Conservation (phyloP, 2,797 vertebrate species). For the Zalophus californianus region DNA sequence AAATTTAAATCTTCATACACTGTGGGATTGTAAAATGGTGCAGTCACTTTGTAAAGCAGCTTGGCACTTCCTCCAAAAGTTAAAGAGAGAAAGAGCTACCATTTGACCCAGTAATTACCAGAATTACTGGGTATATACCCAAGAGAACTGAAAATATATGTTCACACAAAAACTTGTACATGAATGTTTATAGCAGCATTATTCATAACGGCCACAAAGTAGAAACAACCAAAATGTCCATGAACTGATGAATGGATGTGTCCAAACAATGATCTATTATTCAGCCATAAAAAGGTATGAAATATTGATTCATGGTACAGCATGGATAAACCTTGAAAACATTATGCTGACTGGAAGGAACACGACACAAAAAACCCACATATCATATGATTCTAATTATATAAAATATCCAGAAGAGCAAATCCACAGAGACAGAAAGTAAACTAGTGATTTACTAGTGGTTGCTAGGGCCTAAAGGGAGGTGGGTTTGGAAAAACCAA, state of each 20-base stretch:
- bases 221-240: background rate
- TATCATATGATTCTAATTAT: background rate
- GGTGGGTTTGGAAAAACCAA: background rate
- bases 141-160: background rate
- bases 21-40: background rate
- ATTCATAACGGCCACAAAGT: background rate
- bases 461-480: background rate
- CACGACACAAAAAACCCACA: background rate
- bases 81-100: background rate
- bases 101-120: background rate
- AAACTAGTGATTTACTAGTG: background rate
- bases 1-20: background rate
- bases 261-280: background rate
- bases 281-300: constrained; percentile 5
- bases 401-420: background rate
- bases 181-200: background rate
- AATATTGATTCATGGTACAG: background rate
- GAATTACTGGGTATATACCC: background rate
- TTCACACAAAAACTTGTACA: background rate
- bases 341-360: constrained; percentile 3
- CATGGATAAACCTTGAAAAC: background rate
- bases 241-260: background rate
- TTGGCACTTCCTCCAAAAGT: background rate
- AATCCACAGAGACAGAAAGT: background rate
- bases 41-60: background rate